Percentiles rank a stretch among this genome's conserved stretches.
These are phyloP conservation scores for Menidia beryllina DNA, from an alignment of 2,113 vertebrate species.

Conservation along the genomic window DNA sequence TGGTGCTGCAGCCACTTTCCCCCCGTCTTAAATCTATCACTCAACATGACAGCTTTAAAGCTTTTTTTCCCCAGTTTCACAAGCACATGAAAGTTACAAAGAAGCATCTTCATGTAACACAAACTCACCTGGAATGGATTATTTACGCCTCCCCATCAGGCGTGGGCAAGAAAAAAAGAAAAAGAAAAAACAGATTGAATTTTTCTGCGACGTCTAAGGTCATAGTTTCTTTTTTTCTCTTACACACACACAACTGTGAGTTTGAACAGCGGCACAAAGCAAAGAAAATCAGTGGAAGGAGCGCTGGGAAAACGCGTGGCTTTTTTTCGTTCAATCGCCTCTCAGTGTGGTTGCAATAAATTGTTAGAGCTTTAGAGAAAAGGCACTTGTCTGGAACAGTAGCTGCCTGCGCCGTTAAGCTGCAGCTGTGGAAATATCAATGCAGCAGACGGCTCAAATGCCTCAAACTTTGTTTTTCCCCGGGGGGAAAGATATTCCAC, in stretches of 20 bases:
- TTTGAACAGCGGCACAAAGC: background rate
- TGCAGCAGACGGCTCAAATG: constrained; percentile 17
- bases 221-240: background rate
- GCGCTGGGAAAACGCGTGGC: background rate
- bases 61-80: no score
- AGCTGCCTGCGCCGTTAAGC: constrained; percentile 1
- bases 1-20: no score
- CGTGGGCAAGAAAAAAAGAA: background rate
- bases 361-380: constrained; percentile 2
- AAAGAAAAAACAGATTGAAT: no score
- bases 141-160: background rate
- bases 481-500: constrained; percentile 21
- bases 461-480: background rate
- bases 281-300: background rate
- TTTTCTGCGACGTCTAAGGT: background rate
- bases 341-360: background rate
- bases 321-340: background rate
- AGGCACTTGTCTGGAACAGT: background rate
- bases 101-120: background rate
- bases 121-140: background rate
- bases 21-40: no score
- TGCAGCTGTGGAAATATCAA: constrained; percentile 33
- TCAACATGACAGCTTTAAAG: no score
- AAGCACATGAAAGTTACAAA: background rate
- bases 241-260: background rate